Percentiles rank a stretch among this genome's conserved stretches.
These are phyloP conservation scores for Criorhina ranunculi DNA, from an alignment of 2,888 invertebrate species.

Conservation along the genomic window DNA sequence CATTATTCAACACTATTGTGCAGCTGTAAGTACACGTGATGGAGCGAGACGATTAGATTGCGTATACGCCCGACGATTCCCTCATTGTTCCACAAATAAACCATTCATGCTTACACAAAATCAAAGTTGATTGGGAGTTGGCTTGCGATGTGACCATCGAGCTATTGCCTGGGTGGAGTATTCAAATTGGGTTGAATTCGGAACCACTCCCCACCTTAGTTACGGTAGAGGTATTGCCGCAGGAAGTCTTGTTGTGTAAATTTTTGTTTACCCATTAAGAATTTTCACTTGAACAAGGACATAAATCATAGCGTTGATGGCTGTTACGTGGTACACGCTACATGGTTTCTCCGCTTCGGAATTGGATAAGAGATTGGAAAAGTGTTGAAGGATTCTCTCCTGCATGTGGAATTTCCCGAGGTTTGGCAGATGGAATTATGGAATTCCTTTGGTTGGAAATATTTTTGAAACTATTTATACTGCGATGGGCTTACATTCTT, in stretches of 20 bases:
- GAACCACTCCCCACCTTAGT: constrained; percentile 60
- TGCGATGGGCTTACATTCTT: constrained; percentile 33
- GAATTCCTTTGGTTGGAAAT: constrained; percentile 21
- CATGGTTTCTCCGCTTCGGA: constrained; percentile 41
- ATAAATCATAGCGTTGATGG: constrained; percentile 74
- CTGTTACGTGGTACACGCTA: constrained; percentile 76
- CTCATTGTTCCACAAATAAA: constrained; percentile 50
- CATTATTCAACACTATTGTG: constrained; percentile 69
- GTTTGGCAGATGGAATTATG: constrained; percentile 54
- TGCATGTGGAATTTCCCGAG: constrained; percentile 68
- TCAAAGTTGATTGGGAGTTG: constrained; percentile 71
- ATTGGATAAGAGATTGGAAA: constrained; percentile 62
- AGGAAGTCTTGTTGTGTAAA: constrained; percentile 58
- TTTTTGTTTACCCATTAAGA: constrained; percentile 58
- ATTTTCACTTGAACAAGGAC: constrained; percentile 71
- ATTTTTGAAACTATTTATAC: constrained; percentile 37
- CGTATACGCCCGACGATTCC: constrained; percentile 63
- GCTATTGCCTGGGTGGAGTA: constrained; percentile 56
- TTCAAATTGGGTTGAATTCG: constrained; percentile 50
- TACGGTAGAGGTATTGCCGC: constrained; percentile 13
- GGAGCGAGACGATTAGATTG: constrained; percentile 57
- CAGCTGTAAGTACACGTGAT: constrained; percentile 70
- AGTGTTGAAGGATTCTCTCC: constrained; percentile 59
- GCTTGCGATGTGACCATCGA: constrained; percentile 49
- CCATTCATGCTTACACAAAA: constrained; percentile 65